These are phyloP conservation scores for Gorilla gorilla DNA, from an alignment of 2,113 vertebrate genomes.

Conservation along the genomic window DNA sequence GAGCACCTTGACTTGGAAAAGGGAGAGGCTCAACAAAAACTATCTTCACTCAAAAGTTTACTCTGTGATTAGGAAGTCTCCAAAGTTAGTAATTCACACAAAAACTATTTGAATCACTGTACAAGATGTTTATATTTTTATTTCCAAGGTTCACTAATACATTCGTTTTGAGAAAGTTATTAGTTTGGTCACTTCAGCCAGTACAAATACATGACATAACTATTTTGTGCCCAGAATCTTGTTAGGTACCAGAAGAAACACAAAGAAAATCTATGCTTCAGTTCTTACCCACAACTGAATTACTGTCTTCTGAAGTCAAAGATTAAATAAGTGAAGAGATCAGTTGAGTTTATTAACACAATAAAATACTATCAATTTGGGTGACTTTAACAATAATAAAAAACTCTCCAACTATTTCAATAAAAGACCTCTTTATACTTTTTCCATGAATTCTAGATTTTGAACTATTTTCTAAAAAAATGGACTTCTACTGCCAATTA, in stretches of 20 bases:
- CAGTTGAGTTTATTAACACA: neutral
- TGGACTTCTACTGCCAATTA: neutral
- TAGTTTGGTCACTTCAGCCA: neutral
- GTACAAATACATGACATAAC: neutral
- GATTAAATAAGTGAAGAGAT: neutral
- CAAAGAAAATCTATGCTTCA: neutral
- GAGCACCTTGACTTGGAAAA: neutral
- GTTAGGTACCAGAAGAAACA: neutral
- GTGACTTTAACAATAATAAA: neutral
- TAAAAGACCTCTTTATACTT: neutral
- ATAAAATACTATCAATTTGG: neutral
- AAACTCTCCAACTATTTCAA: neutral
- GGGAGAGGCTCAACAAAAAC: neutral
- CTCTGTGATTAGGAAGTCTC: neutral
- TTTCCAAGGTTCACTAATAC: neutral
- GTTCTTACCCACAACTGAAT: neutral
- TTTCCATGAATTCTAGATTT: neutral
- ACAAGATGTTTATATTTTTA: neutral
- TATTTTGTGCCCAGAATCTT: neutral
- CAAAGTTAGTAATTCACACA: neutral
- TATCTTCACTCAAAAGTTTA: neutral
- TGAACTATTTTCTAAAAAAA: neutral
- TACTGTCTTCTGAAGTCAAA: neutral
- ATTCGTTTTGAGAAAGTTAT: neutral
- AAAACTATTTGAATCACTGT: neutral